phyloP scores from a whole-genome alignment of 2,797 vertebrate species.

The Manis pentadactyla region DNA sequence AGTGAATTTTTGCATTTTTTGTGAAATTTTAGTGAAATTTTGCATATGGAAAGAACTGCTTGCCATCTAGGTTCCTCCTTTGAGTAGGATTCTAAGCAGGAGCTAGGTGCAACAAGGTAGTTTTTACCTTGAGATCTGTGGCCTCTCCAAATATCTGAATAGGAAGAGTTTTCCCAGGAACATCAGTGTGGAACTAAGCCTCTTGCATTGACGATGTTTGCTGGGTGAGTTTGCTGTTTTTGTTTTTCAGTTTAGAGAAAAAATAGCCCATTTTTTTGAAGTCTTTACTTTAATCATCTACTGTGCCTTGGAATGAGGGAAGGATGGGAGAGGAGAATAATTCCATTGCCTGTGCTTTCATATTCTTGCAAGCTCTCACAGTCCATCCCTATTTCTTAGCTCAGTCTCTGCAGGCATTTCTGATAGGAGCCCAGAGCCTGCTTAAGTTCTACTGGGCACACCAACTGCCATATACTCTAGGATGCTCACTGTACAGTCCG shows the following conservation, averaged over 20 bases:
- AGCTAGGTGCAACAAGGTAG: neutral
- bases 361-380: neutral
- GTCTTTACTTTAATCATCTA: neutral
- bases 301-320: neutral
- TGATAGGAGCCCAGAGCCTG: neutral
- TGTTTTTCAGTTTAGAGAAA: neutral
- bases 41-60: neutral
- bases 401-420: neutral
- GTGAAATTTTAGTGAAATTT: neutral
- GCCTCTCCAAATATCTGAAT: neutral
- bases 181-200: neutral
- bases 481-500: neutral
- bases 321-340: neutral
- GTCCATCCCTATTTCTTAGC: neutral
- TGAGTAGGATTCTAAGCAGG: neutral
- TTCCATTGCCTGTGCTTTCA: neutral
- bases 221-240: neutral
- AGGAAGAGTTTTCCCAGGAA: neutral
- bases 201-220: neutral
- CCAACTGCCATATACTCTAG: neutral
- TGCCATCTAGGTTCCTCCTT: neutral
- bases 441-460: fast-evolving
- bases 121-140: neutral
- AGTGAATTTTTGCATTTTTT: neutral
- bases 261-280: neutral